Evolutionary conservation across 2,888 invertebrate genomes (phyloP), one percentile per base, ranked within the genome.

Genomic region (Drosophila anomalipes): DNA sequence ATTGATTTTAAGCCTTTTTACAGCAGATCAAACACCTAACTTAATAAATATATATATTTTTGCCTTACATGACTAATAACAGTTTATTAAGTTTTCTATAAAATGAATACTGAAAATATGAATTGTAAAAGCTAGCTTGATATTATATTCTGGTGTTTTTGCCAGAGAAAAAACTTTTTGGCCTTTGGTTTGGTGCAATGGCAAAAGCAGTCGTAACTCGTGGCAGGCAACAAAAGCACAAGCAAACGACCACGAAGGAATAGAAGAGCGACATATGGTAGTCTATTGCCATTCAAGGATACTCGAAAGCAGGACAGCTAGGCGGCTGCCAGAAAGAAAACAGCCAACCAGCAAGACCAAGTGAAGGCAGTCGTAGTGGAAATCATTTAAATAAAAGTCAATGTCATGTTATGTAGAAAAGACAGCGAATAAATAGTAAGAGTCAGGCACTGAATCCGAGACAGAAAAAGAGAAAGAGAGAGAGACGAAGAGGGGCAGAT

Each of bases 331-430:
- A 58, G n/a, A 28, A 41, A 6, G 30, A 56, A 56, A 39, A 39
- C 70, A 26, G 53, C 47, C 32, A 30, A 56, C 26, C 32, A 66
- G 59, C 53, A 63, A 26, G 44, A 69, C 52, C 53, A 59, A 66
- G 70, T n/a, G 63, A 56, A 54, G 75, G 60, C 82, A 77, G 44
- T 74, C 65, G 68, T 72, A 70, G 63, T 74, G 74, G 75, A 82
- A 86, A 89, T 86, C 87, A 89, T 86, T 89, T 88, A 85, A 88
- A 89, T 88, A 89, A 89, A 88, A 89, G 89, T 87, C 87, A 87
- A 89, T 87, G 87, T 88, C 85, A 88, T 83, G 86, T 83, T 84
- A 79, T 86, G 86, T 74, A 82, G 86, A 70, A 74, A 77, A 81
- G 89, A 88, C 82, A 83, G 82, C 86, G 80, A 88, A 88, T 88